Base-by-base conservation (phyloP, 2,888 invertebrate genomes). In the Amiota mariae region DNA sequence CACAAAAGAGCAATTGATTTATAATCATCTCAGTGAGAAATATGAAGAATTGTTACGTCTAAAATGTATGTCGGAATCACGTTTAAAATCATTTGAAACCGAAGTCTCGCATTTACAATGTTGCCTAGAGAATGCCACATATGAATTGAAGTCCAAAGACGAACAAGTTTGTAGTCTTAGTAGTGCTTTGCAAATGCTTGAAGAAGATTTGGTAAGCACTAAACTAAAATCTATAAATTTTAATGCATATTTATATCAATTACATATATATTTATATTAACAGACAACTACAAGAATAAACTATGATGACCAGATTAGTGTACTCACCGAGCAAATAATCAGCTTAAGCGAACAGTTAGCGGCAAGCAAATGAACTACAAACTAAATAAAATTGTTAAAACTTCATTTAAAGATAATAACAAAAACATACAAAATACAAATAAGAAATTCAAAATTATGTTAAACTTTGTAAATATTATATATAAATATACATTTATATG, bases 331-430 rank as follows among this genome's bases (percentile, higher is more conserved):
- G 79, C 93, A 93, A 89, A 91, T 93, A 74, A 93, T 93, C 51
- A 92, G 91, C 64, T 90, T 92, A 92, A 97, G 91, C 90, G 97
- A 97, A 81, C 97, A 96, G 90, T 92, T 98, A 68, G 93, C 97
- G 71, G 88, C 88, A 70, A 87, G 87, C 80, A 90, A 90, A 84
- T 90, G 85, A 85, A 75, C 8, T 36, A 36, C 36, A 36, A 36
- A 36, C 36, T 36, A 36, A 6, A 36, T 6, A 36, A 36, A 36
- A 36, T 36, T 36, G 36, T 36, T 36, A 36, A 6, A 2, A 36
- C 6, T 36, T 36, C 36, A 36, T 4, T 6, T 36, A 36, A 36
- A 4, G 36, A 36, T 36, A 36, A 36, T 36, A 36, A 36, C 36
- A 36, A 36, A 36, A 36, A 2, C 36, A 36, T 36, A 36, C 36